These are phyloP conservation scores for Thalassophryne amazonica DNA, from an alignment of 2,797 vertebrate species.

Conservation along the genomic window DNA sequence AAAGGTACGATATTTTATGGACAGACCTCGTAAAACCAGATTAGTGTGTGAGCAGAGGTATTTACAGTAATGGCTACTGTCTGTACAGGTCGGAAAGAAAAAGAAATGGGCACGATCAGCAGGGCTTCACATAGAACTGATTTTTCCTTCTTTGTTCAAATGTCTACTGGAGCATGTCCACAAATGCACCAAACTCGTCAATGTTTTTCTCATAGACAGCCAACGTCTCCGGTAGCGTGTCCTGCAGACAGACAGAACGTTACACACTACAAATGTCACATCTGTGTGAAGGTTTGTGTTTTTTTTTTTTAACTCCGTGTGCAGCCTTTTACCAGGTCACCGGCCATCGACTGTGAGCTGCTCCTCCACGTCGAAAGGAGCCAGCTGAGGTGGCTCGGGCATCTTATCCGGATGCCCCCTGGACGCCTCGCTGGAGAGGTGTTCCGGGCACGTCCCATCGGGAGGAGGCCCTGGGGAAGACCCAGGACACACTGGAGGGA, in stretches of 20 bases:
- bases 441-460: too few species aligned
- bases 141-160: constrained; percentile 7
- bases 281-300: too few species aligned
- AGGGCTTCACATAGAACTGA: constrained; percentile 30
- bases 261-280: too few species aligned
- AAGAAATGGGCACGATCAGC: constrained; percentile 1
- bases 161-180: constrained; percentile 93
- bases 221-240: constrained; percentile 95
- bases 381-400: too few species aligned
- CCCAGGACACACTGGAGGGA: too few species aligned
- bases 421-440: too few species aligned
- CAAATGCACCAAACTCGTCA: constrained; percentile 96
- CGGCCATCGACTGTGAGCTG: constrained; percentile 98
- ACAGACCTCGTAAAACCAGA: too few species aligned
- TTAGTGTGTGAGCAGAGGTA: constrained; percentile 6
- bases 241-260: constrained; percentile 69
- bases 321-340: constrained; percentile 86
- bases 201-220: constrained; percentile 97
- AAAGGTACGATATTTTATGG: too few species aligned
- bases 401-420: too few species aligned
- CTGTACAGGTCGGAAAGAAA: constrained; percentile 14
- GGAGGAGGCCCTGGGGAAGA: too few species aligned
- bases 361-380: too few species aligned
- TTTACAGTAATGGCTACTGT: constrained; percentile 38
- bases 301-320: too few species aligned